phyloP scores from a whole-genome alignment of 2,888 invertebrate species.

The Ischnura elegans region DNA sequence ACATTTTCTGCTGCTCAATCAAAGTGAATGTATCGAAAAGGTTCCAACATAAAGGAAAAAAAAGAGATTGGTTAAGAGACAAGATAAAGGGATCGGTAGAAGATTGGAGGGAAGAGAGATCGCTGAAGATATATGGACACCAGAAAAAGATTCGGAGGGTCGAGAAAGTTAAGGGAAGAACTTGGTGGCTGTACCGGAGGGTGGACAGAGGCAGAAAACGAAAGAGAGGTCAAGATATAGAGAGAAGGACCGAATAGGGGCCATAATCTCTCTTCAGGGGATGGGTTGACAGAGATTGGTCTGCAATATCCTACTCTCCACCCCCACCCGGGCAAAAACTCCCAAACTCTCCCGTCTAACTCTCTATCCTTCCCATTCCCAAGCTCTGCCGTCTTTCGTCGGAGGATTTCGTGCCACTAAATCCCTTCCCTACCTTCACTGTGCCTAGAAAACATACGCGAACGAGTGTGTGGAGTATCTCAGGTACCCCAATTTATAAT shows the following conservation, averaged over 20 bases:
- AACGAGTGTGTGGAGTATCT: no score
- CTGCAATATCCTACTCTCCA: slow-evolving; percentile 50
- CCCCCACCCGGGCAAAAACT: background rate
- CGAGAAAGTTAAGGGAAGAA: background rate
- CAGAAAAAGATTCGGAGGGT: slow-evolving; percentile 6
- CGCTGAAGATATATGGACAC: slow-evolving; percentile 7
- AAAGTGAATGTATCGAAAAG: background rate
- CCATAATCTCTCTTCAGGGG: slow-evolving; percentile 64
- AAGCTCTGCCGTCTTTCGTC: background rate
- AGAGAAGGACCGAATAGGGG: background rate
- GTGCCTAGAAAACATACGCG: no score
- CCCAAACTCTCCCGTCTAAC: slow-evolving; percentile 29
- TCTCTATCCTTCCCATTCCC: background rate
- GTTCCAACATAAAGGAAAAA: background rate
- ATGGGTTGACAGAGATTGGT: slow-evolving; percentile 67
- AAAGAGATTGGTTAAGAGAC: background rate
- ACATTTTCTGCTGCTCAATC: background rate
- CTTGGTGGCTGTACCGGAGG: background rate
- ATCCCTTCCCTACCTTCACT: background rate
- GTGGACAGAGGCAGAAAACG: background rate
- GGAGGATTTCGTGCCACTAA: background rate
- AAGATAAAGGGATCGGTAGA: background rate
- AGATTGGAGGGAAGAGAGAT: background rate
- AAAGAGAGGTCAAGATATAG: background rate
- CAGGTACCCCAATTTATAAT: no score